Percentiles rank a stretch among this genome's conserved stretches.
Conservation (phyloP, 1,140 invertebrate genomes). For the Drosophila lacertosa region DNA sequence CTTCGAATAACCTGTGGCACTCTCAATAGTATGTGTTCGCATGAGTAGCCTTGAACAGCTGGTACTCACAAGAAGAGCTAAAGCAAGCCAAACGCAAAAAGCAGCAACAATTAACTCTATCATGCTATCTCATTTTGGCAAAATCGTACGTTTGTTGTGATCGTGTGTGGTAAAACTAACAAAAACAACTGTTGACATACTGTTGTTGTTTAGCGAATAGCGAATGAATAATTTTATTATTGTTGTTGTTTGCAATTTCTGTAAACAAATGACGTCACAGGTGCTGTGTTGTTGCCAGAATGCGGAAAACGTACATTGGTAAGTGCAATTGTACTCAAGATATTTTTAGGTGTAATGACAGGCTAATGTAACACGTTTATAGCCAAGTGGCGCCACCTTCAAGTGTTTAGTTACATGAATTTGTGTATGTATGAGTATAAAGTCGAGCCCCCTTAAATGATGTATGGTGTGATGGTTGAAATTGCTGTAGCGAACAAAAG, state of each 20-base stretch:
- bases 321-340: constrained; percentile 20
- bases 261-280: constrained; percentile 78
- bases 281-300: constrained; percentile 36
- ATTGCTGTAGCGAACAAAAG: not conserved
- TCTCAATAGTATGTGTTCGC: no score
- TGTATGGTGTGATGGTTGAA: no score
- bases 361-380: constrained; percentile 1
- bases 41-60: constrained; percentile 66
- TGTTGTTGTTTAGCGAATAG: constrained; percentile 8
- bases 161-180: constrained; percentile 44
- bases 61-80: constrained; percentile 48
- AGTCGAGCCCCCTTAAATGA: constrained; percentile 31
- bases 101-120: constrained; percentile 45
- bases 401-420: not conserved
- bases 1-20: no score
- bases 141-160: constrained; percentile 82
- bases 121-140: constrained; percentile 73
- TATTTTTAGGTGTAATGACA: constrained; percentile 3
- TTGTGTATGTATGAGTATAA: no score
- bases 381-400: constrained; percentile 29
- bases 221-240: constrained; percentile 40
- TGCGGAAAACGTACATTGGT: constrained; percentile 57
- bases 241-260: constrained; percentile 18
- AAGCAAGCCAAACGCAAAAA: constrained; percentile 18
- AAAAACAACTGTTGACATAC: constrained; percentile 27